phyloP scores from a whole-genome alignment of 2,888 invertebrate genomes.

The Eugnorisma glareosa region DNA sequence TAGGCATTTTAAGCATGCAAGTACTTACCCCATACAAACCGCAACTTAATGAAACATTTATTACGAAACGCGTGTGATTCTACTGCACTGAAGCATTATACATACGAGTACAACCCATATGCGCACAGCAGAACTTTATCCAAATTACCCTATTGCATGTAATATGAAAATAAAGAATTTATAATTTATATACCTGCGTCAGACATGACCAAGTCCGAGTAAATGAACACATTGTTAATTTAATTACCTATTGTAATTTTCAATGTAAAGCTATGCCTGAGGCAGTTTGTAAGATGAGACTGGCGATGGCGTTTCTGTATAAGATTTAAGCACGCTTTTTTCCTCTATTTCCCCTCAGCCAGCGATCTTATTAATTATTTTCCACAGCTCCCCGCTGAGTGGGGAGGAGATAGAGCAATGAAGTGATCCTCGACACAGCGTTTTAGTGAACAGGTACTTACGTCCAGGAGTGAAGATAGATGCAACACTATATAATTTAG shows the following conservation, averaged over 20 bases:
- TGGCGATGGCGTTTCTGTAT: slow-evolving; percentile 48
- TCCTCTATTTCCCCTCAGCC: slow-evolving; percentile 45
- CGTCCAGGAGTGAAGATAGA: slow-evolving; percentile 19
- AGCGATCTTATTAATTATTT: slow-evolving; percentile 65
- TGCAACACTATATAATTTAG: slow-evolving; percentile 2
- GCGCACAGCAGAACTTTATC: slow-evolving; percentile 45
- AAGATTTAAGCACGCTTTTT: slow-evolving; percentile 49
- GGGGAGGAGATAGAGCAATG: slow-evolving; percentile 54
- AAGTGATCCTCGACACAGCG: slow-evolving; percentile 50
- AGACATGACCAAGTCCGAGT: slow-evolving; percentile 19
- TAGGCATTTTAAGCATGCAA: slow-evolving; percentile 3
- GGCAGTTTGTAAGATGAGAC: slow-evolving; percentile 46
- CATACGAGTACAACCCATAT: slow-evolving; percentile 42
- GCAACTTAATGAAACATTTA: slow-evolving; percentile 42
- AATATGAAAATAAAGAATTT: slow-evolving; percentile 46
- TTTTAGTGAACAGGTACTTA: slow-evolving; percentile 52
- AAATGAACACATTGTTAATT: slow-evolving; percentile 37
- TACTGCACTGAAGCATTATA: slow-evolving; percentile 52
- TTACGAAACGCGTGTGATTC: slow-evolving; percentile 44
- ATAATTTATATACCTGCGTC: slow-evolving; percentile 10
- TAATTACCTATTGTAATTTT: slow-evolving; percentile 37
- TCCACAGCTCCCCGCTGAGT: slow-evolving; percentile 48
- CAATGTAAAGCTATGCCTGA: slow-evolving; percentile 25
- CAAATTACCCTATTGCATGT: slow-evolving; percentile 61
- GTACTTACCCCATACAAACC: slow-evolving; percentile 18